Conservation (phyloP, 2,113 vertebrate species). For the Oreochromis spilurus region DNA sequence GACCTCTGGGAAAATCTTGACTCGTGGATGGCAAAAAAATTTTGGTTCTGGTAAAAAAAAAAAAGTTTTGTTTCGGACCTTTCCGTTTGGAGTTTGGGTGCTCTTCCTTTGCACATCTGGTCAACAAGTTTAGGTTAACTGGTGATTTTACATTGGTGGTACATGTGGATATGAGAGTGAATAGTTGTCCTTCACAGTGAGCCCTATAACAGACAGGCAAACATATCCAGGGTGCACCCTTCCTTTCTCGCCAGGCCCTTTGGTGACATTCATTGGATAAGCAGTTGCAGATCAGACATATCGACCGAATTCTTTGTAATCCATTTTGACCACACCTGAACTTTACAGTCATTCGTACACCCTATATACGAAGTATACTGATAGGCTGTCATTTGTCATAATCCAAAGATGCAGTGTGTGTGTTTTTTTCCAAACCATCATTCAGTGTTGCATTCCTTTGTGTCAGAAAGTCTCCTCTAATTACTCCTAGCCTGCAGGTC, state of each 20-base stretch:
- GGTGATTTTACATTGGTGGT: background rate
- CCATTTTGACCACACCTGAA: background rate
- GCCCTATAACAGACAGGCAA: background rate
- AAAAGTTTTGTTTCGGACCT: background rate
- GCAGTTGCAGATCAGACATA: background rate
- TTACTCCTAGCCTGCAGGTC: constrained; percentile 65
- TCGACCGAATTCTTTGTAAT: background rate
- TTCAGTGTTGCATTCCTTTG: constrained; percentile 72
- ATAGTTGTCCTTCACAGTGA: background rate
- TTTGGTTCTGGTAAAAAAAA: background rate
- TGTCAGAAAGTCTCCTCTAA: constrained; percentile 72
- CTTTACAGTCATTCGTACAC: background rate
- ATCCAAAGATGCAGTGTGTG: background rate
- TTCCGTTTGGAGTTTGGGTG: background rate
- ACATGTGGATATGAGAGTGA: background rate
- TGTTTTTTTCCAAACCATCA: constrained; percentile 36
- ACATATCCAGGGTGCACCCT: background rate
- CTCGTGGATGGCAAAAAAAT: accelerated
- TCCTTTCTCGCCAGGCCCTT: background rate
- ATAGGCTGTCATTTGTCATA: background rate
- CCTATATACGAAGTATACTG: background rate
- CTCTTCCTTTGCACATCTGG: background rate
- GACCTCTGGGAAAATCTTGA: background rate
- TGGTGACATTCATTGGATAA: background rate
- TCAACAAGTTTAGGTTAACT: background rate